Evolutionary conservation across 23 tunicate species (phyloP), one percentile per base, ranked within the genome.

Genomic region (Diplosoma virens): DNA sequence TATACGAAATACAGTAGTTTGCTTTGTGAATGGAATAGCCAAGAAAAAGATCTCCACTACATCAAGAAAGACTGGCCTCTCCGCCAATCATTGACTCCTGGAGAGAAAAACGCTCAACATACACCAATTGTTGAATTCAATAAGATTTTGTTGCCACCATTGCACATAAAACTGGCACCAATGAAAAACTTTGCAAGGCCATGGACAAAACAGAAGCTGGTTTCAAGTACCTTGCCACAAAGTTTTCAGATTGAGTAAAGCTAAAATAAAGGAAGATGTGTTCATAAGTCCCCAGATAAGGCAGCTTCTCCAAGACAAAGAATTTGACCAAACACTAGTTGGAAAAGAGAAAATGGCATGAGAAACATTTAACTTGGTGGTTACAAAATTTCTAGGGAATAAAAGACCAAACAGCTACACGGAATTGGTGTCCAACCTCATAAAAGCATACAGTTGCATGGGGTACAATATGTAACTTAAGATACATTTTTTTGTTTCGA

Each of bases 231-330:
- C 37, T 53, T 20, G 37, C 28, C 21, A 25, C 35, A 29, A 53
- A 1, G 37, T 74, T 74, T 45, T 41, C 33, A 22, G 65, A 74
- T 11, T 52, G 33, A 50, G 0, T 28, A 67, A 74, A 33, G 79
- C 79, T 18, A 54, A 68, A 68, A 34, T 68, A 68, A 68, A 68
- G 65, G 36, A 53, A 52, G 67, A 36, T 54, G 65, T 74, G 64
- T 74, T 74, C 37, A 45, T 74, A 74, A 67, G 79, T 74, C 79
- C 79, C 65, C 65, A 74, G 67, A 74, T 74, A 53, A 74, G 66
- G 37, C 35, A 74, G n/a, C n/a, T n/a, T 33, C 29, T 71, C 26
- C 29, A 0, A 33, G 18, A 41, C n/a, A n/a, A n/a, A n/a, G 66
- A 0, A 74, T 74, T 74, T 45, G 37, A 74, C 18, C 65, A 54